Evolutionary conservation across 1,140 invertebrate genomes (phyloP), one percentile per base, ranked within the genome.

Genomic region (Bombus waltoni): DNA sequence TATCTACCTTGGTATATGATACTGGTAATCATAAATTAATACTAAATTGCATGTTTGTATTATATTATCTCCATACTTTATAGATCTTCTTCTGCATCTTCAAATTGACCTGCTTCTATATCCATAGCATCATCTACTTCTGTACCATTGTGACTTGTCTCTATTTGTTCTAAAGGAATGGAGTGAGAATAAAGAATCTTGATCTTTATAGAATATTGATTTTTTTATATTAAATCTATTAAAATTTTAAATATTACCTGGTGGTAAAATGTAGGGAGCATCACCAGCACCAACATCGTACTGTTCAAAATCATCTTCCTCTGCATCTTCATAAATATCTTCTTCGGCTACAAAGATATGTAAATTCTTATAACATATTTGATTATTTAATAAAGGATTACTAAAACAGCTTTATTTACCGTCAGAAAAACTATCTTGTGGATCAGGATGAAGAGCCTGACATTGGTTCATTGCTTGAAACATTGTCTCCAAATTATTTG

Each of bases 381-480:
- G 40, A 80, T 73, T 68, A n/a, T 28, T 42, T 10, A 8, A 53
- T 25, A 53, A 35, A 53, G 40, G 1, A 72, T 42, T 73, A 66
- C 28, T 66, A 75, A 13, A 47, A 10, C 3, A 47, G 57, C 72
- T 86, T 88, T 76, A 44, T 13, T 88, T 92, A 95, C 95, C 94
- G 87, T 96, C 96, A 57, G 96, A 95, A 89, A 95, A 93, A 86
- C 94, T 95, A 62, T 97, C 96, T 87, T 96, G 94, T 81, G 96
- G 95, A 93, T 97, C 97, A 44, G 97, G 97, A 95, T 97, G 96
- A 44, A 97, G 94, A 47, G 96, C 96, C 93, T 97, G 97, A 91
- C 97, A 97, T 44, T 96, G 94, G 86, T 95, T 96, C 95, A 98
- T 96, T n/a, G 97, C 96, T 89, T 96, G 93, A 93, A 97, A 98